Base-by-base conservation (phyloP, 2,113 vertebrate species). In the Neolamprologus falcicula region DNA sequence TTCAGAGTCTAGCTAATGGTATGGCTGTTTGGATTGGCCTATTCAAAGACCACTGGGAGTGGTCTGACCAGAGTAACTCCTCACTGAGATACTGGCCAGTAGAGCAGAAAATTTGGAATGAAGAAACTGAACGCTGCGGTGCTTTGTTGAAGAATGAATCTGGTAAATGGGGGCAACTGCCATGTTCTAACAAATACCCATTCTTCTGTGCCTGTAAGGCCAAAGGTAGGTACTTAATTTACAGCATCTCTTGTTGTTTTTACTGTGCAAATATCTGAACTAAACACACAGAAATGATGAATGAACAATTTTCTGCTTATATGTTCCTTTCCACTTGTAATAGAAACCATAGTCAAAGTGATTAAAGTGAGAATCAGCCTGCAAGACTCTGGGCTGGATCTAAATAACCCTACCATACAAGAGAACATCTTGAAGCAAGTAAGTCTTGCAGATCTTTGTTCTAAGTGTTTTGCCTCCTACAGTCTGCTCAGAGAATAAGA, bases 1-100 rank as follows among this genome's bases (percentile, higher is more conserved):
- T 91, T 35, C 17, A 6, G 59, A 21, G 1, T 9, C 21, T 87
- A 16, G 26, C 37, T 9, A 7, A 7, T 14, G 19, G 2, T 4
- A 7, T 0, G 4, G 2, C 1, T 2, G 80, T 83, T 53, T 91
- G 83, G 83, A 7, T 82, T 5, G 89, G 91, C 2, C 45, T 68
- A 10, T 89, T 71, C 89, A 89, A 12, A 50, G 89, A 92, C n/a
- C 2, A 5, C 5, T 89, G 82, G 78, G 7, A 16, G 9, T 89
- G 91, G 91, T 90, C 84, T 4, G 82, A 86, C 52, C 6, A 14
- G n/a, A 35, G 31, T 2, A 21, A 85, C 24, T 89, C 87, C 16
- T 89, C 87, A 1, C 12, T 91, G 16, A 87, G 87, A 68, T 59
- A 82, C 33, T 89, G 85, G 81, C 11, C 5, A 19, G 13, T 21